Evolutionary conservation across 2,113 vertebrate genomes (phyloP), one percentile per base, ranked within the genome.

Genomic region (Ahaetulla prasina): DNA sequence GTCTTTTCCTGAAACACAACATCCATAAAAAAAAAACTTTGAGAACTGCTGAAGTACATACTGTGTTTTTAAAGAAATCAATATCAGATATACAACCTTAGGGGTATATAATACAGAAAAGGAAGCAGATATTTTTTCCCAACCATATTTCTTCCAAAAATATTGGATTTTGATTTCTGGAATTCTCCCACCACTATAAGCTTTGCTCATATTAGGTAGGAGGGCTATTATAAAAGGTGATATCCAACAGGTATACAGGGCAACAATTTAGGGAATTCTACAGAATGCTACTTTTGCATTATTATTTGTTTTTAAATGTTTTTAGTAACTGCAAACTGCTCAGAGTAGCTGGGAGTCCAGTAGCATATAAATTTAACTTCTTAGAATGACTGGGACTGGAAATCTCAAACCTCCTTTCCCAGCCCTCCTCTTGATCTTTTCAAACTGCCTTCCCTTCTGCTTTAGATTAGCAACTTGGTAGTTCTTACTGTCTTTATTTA

Each of bases 1-100:
- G 1, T 99, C 98, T 96, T 98, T 98, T 95, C 98, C 99, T 99
- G 98, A 50, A 97, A 98, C 39, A 96, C 27, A 96, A 88, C 0
- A 16, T 6, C 22, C 18, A 54, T 54, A 54, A 39, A 93, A 57
- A 93, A 93, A 85, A 95, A 85, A 95, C 92, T 63, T 20, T 91
- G 39, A 30, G 0, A 55, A 92, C 91, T 87, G 91, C 43, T 52
- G 1, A 0, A 9, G 84, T 35, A 55, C 47, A 14, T 6, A 10
- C 14, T 35, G 52, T 91, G 74, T 86, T 89, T 54, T 80, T 1
- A 25, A 30, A 35, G 80, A 20, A 92, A 60, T 8, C 63, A 63
- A 85, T 10, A 93, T 30, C 23, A 93, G 85, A 55, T 39, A 39
- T 68, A n/a, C 85, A 16, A 16, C 0, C 89, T 8, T 2, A 93